Percentiles rank a stretch among this genome's conserved stretches.
These are phyloP conservation scores for Pandion haliaetus DNA, from an alignment of 2,113 vertebrate genomes.

Conservation along the genomic window DNA sequence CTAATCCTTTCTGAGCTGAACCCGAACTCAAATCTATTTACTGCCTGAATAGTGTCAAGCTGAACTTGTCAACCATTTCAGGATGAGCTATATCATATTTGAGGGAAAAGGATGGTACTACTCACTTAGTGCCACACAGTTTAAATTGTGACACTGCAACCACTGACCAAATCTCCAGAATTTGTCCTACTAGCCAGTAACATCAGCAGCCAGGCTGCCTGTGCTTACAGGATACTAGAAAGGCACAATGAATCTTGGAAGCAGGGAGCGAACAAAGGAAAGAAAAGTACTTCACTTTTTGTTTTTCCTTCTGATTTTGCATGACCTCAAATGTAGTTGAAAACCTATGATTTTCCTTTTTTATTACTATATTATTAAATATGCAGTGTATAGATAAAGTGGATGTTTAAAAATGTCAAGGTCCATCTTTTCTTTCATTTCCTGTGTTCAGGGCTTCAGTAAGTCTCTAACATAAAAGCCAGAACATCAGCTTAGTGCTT, in stretches of 20 bases:
- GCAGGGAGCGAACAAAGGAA: fast-evolving
- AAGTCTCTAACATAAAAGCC: not conserved
- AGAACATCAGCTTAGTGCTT: not conserved
- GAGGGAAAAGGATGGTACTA: not conserved
- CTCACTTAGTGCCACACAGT: not conserved
- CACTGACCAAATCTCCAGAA: not conserved
- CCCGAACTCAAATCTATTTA: not conserved
- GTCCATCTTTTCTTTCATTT: not conserved
- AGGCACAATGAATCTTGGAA: not conserved
- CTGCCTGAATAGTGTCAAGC: not conserved
- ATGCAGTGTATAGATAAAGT: not conserved
- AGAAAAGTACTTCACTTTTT: not conserved
- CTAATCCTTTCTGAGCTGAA: not conserved
- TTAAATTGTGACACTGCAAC: not conserved
- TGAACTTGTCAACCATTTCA: not conserved
- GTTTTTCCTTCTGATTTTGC: not conserved
- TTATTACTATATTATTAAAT: not conserved
- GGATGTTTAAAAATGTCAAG: not conserved
- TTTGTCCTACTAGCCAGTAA: not conserved
- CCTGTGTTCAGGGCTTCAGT: not conserved
- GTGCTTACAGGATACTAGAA: not conserved
- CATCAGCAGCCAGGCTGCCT: not conserved
- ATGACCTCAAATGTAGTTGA: not conserved
- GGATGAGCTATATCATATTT: not conserved
- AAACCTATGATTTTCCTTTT: not conserved